Base-by-base conservation (phyloP, 2,888 invertebrate genomes). In the Himalopsyche japonica region DNA sequence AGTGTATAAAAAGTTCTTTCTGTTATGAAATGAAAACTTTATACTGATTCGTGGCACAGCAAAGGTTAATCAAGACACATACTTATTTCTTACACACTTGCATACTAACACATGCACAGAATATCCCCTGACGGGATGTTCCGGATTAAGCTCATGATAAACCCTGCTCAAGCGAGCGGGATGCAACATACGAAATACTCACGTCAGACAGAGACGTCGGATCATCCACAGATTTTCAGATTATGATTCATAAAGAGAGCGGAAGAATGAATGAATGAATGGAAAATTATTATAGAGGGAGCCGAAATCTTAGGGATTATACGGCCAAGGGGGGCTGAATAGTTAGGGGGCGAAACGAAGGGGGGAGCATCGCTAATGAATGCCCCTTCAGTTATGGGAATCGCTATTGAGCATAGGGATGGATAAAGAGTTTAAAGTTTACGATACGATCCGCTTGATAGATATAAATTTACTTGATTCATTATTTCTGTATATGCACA, bases 191-290 rank as follows among this genome's bases (percentile, higher is more conserved):
- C 34, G 80, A 70, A 43, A 34, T 32, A 37, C 92, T 88, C 90
- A 89, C 92, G 88, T 90, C 89, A 89, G 92, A 91, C 88, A 88
- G 88, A 88, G 86, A 87, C 90, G 88, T 86, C 30, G 30, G 85
- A 82, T 86, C 84, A 86, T 88, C 87, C 87, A 87, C 90, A 92
- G 92, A 92, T 92, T 92, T 91, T 91, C 90, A 91, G 92, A 92
- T 92, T 92, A 92, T 91, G 91, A 92, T 91, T 92, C 91, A 92
- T 80, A 91, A 91, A 91, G 91, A 91, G 86, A 82, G 83, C 90
- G 89, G 90, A 89, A 90, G 91, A 91, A 90, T 92, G 91, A 92
- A 92, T 92, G 90, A 92, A 92, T 92, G 90, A 92, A 92, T 92
- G 90, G 90, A 89, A 91, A 92, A 92, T 92, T 91, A 91, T 92